These are phyloP conservation scores for Peromyscus aztecus DNA, from an alignment of 2,797 vertebrate genomes.

Conservation along the genomic window DNA sequence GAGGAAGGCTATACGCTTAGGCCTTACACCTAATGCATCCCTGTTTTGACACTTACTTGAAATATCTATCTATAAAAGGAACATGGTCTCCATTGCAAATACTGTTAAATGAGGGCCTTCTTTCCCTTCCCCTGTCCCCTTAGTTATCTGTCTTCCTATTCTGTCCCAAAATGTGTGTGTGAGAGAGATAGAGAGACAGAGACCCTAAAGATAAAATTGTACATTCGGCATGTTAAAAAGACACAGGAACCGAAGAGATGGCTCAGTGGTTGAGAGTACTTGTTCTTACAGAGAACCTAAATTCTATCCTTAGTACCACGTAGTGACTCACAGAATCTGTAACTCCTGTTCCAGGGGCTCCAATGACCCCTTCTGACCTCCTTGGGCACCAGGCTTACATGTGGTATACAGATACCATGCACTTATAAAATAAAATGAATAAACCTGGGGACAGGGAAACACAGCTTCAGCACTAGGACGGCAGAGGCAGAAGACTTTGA, in stretches of 20 bases:
- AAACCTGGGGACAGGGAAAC: neutral
- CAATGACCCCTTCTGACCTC: neutral
- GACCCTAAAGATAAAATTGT: neutral
- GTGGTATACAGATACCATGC: neutral
- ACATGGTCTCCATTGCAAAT: neutral
- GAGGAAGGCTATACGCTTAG: neutral
- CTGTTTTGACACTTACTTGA: neutral
- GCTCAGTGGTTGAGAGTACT: neutral
- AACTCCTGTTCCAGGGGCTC: neutral
- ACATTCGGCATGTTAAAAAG: neutral
- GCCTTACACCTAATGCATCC: neutral
- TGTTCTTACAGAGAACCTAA: neutral
- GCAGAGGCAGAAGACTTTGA: neutral
- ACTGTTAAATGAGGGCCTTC: neutral
- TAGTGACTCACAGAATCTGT: neutral
- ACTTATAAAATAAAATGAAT: neutral
- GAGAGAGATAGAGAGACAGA: neutral
- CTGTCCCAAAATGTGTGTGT: neutral
- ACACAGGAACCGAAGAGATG: neutral
- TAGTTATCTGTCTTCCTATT: neutral
- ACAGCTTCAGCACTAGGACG: neutral
- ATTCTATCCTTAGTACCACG: neutral
- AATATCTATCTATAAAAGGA: neutral
- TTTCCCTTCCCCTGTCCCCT: neutral
- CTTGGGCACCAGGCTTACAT: neutral